Conservation (phyloP, 2,797 vertebrate species). For the Pangasius sanitwongsei region DNA sequence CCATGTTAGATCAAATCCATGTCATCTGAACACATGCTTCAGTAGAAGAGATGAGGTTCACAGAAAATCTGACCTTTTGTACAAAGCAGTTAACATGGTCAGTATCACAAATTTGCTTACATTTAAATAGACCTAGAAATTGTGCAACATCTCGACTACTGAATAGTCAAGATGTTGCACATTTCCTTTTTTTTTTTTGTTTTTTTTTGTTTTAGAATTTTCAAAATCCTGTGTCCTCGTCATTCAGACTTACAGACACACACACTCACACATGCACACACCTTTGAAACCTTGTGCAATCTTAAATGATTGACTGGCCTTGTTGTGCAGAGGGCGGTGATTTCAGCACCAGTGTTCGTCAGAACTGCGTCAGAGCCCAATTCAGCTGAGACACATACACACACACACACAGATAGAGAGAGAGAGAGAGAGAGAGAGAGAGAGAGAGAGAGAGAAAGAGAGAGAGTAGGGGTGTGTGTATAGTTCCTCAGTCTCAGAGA, state of each 20-base stretch:
- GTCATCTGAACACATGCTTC: too few species aligned
- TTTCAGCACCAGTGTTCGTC: conserved; percentile 87
- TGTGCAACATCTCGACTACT: too few species aligned
- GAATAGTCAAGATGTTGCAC: too few species aligned
- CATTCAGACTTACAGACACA: neutral
- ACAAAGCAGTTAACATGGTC: too few species aligned
- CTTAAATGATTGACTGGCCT: conserved; percentile 75
- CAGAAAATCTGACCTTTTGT: too few species aligned
- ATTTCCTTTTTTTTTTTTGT: too few species aligned
- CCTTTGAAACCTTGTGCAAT: conserved; percentile 63
- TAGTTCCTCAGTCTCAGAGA: conserved; percentile 66
- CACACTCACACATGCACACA: neutral
- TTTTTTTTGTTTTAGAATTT: too few species aligned
- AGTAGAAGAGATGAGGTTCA: too few species aligned
- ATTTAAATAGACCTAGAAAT: too few species aligned
- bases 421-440: conserved; percentile 58
- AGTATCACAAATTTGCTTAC: too few species aligned
- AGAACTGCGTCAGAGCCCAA: conserved; percentile 91
- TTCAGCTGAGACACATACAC: conserved; percentile 64
- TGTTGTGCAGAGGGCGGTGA: conserved; percentile 75
- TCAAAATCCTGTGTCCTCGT: neutral
- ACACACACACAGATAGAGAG: conserved; percentile 27
- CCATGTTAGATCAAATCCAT: too few species aligned
- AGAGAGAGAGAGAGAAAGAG: conserved; percentile 54
- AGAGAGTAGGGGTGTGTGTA: conserved; percentile 1